Percentiles rank a stretch among this genome's conserved stretches.
Conservation (phyloP, 2,888 invertebrate genomes). For the Phania funesta region DNA sequence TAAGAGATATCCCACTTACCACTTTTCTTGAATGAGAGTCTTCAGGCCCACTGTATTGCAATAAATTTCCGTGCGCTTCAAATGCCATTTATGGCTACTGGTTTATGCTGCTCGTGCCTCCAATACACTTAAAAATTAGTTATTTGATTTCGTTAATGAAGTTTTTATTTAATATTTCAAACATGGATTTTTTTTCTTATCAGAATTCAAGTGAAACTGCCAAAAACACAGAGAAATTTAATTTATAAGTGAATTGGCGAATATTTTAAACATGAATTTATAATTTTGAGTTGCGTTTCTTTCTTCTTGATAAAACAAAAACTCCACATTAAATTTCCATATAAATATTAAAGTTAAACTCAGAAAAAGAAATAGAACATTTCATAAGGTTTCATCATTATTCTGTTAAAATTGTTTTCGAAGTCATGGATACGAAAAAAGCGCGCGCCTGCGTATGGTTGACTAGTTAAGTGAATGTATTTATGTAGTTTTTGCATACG, state of each 20-base stretch:
- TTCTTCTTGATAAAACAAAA: conserved; percentile 1
- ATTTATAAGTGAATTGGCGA: conserved; percentile 51
- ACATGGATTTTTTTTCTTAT: conserved; percentile 34
- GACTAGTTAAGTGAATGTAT: conserved; percentile 9
- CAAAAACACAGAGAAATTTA: conserved; percentile 50
- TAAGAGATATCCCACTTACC: not conserved
- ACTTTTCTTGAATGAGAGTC: not conserved
- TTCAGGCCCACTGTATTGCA: conserved; percentile 32
- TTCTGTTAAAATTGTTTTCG: conserved; percentile 28
- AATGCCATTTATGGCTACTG: conserved; percentile 27
- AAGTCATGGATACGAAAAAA: not conserved
- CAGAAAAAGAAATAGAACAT: conserved; percentile 44
- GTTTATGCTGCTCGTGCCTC: conserved; percentile 31
- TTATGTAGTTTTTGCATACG: not conserved
- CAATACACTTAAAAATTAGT: conserved; percentile 3
- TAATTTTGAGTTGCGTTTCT: conserved; percentile 22
- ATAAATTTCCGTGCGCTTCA: not conserved
- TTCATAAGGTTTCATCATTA: conserved; percentile 25
- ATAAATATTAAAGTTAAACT: conserved; percentile 15
- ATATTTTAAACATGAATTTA: conserved; percentile 51
- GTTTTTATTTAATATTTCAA: conserved; percentile 36
- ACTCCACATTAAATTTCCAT: conserved; percentile 39
- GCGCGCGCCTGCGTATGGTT: conserved; percentile 45
- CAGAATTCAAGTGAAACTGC: conserved; percentile 62
- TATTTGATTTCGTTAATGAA: conserved; percentile 5